Evolutionary conservation across 1,140 invertebrate genomes (phyloP).

Genomic region (Palaemon carinicauda): DNA sequence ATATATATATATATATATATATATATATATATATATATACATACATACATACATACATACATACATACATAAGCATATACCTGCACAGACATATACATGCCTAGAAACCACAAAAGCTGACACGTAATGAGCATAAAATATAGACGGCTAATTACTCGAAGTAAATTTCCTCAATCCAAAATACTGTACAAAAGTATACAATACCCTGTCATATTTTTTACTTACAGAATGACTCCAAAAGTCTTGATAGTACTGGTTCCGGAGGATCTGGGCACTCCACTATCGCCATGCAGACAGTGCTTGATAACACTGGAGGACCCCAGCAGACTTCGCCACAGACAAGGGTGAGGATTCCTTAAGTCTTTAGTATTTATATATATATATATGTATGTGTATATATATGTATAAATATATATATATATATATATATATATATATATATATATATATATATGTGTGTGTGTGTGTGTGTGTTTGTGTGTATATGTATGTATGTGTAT

Average conservation of each 20-base stretch:
- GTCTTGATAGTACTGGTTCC: neutral
- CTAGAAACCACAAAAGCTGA: too few species aligned
- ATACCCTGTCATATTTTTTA: too few species aligned
- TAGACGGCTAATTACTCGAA: too few species aligned
- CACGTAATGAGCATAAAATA: too few species aligned
- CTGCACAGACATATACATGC: too few species aligned
- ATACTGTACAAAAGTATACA: too few species aligned
- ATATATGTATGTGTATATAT: conserved; percentile 17
- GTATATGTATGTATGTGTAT: conserved; percentile 4
- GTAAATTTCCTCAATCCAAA: too few species aligned
- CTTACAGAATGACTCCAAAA: neutral
- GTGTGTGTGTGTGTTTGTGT: neutral
- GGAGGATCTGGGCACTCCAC: neutral
- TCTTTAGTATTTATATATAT: neutral
- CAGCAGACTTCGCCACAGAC: neutral
- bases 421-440: conserved; percentile 26
- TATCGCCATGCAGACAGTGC: conserved; percentile 30
- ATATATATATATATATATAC: too few species aligned
- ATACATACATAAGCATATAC: too few species aligned
- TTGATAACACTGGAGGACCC: conserved; percentile 11
- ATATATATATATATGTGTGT: conserved; percentile 11
- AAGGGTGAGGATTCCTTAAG: too few species aligned
- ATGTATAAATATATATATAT: conserved; percentile 5
- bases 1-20: too few species aligned
- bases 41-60: too few species aligned